Evolutionary conservation across 2,888 invertebrate genomes (phyloP).

Genomic region (Cheilosia grossa): DNA sequence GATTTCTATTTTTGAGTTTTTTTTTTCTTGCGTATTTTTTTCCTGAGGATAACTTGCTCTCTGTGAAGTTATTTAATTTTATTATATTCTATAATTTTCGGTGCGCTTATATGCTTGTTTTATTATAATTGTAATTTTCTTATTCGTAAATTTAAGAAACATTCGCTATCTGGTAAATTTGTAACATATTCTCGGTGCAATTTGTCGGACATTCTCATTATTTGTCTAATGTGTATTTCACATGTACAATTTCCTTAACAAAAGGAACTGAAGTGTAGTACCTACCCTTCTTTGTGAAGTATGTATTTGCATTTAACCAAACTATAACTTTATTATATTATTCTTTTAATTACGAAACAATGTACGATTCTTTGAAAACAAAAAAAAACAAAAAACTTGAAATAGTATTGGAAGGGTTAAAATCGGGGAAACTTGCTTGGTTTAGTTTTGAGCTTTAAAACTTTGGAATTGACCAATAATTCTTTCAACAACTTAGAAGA

Average conservation of each 20-base stretch:
- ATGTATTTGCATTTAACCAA: not conserved
- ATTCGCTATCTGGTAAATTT: not conserved
- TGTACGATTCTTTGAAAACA: no score
- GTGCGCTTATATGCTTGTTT: not conserved
- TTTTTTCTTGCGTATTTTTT: conserved; percentile 9
- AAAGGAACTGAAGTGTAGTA: not conserved
- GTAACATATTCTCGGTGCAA: not conserved
- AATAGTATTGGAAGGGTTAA: no score
- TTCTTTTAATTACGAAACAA: not conserved
- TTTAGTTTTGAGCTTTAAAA: no score
- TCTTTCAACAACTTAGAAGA: not conserved
- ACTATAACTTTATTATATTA: not conserved
- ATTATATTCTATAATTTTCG: conserved; percentile 6
- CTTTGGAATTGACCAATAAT: not conserved
- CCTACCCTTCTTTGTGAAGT: not conserved
- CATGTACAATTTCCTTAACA: not conserved
- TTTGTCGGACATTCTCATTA: not conserved
- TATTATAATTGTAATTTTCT: not conserved
- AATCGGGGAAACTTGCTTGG: no score
- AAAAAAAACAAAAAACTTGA: no score
- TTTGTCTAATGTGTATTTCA: conserved; percentile 2
- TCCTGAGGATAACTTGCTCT: conserved; percentile 7
- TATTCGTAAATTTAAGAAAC: not conserved
- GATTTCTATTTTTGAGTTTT: conserved; percentile 40
- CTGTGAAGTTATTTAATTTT: conserved; percentile 17